Evolutionary conservation across 2,113 vertebrate genomes (phyloP), one percentile per base, ranked within the genome.

Genomic region (Cisticola juncidis): DNA sequence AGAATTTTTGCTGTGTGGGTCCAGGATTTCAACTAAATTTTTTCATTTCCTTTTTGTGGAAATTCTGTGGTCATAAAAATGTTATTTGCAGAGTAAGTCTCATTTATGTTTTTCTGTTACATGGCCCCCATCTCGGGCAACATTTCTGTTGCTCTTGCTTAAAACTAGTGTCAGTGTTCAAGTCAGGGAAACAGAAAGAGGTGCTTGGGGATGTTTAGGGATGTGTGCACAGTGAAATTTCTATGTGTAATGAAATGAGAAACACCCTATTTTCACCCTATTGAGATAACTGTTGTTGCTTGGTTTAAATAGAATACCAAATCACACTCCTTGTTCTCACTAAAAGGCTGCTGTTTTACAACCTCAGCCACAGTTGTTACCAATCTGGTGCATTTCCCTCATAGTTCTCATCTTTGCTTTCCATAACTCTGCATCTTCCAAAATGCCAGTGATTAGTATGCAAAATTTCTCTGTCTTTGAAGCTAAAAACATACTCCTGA

Each of bases 401-500:
- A 6, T 17, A 18, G 28, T 51, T 51, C 36, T 68, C 45, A 25
- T 70, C 51, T 94, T 90, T 86, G 25, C 36, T 81, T 93, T 90
- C 77, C 78, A 19, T 64, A 86, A 33, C 29, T 86, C 33, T 83
- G 38, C 25, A 51, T 62, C 71, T 91, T 87, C 50, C 51, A 77
- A 66, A 88, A 83, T 74, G 24, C 33, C n/a, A 26, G 38, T 66
- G 45, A 88, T 86, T 51, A 66, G 20, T 20, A 87, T 74, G 78
- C 40, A 84, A 87, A 89, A 92, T 76, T 79, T 83, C 42, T 79
- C 64, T 51, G 29, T 56, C 83, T 78, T 95, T 89, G 81, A 81
- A 78, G 45, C 60, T 84, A 31, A 83, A 69, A 56, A 35, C 9
- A 5, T 56, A 45, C 68, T 86, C 44, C 48, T 70, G 58, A 45